Percentiles rank a stretch among this genome's conserved stretches.
phyloP scores from a whole-genome alignment of 2,113 vertebrate species.

The Bubalus kerabau region DNA sequence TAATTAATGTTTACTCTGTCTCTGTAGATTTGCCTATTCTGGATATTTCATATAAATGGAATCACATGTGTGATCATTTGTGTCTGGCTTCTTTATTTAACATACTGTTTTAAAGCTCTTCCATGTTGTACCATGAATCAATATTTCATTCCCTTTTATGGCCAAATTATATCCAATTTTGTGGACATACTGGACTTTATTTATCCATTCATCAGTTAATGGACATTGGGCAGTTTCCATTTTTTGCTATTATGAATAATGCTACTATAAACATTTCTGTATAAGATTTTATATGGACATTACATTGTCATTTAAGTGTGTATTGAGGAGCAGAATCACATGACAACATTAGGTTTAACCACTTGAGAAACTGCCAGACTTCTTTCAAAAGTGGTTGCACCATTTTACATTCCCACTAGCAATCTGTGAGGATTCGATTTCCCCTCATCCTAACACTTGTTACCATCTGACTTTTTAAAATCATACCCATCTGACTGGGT shows the following conservation, averaged over 20 bases:
- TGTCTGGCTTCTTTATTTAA: not conserved
- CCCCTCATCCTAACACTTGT: not conserved
- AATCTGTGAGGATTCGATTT: not conserved
- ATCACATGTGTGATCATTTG: not conserved
- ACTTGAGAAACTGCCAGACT: not conserved
- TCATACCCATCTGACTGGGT: not conserved
- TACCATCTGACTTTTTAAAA: not conserved
- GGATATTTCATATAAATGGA: not conserved
- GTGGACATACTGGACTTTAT: not conserved
- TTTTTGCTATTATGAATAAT: not conserved
- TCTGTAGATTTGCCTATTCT: not conserved
- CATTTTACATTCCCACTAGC: not conserved
- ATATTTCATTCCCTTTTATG: not conserved
- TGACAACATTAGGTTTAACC: not conserved
- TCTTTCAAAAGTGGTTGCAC: not conserved
- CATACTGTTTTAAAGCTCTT: not conserved
- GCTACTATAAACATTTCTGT: not conserved
- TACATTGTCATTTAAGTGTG: not conserved
- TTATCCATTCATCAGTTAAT: not conserved
- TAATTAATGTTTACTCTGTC: not conserved
- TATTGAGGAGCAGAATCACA: not conserved
- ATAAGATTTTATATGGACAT: not conserved
- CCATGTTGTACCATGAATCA: not conserved
- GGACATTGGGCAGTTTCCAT: not conserved
- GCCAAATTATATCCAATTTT: not conserved